Evolutionary conservation across 2,797 vertebrate genomes (phyloP).

Genomic region (Malurus leucopterus): DNA sequence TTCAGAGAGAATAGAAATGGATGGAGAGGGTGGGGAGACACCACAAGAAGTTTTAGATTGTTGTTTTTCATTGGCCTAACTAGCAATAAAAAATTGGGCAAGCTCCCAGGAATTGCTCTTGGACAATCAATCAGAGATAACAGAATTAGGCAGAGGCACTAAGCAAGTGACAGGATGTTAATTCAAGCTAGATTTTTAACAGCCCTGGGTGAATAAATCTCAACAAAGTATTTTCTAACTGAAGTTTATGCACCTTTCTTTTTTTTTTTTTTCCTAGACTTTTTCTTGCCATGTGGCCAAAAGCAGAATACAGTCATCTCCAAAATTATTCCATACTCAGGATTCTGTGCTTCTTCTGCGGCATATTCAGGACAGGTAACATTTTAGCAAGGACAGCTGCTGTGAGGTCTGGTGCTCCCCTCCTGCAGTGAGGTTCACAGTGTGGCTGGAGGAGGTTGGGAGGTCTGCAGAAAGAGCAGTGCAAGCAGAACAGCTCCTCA

Average conservation of each 20-base stretch:
- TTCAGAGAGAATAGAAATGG: not conserved
- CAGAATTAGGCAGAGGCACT: slow-evolving; percentile 17
- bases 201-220: not conserved
- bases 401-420: not conserved
- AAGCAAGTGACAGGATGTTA: slow-evolving; percentile 13
- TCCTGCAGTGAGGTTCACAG: not conserved
- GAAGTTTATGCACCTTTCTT: not conserved
- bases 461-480: not conserved
- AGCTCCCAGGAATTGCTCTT: not conserved
- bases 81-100: slow-evolving; percentile 9
- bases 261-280: not conserved
- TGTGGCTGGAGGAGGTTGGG: not conserved
- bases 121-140: slow-evolving; percentile 18
- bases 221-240: not conserved
- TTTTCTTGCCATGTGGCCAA: not conserved
- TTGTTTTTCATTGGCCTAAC: not conserved
- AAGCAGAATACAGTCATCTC: not conserved
- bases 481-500: not conserved
- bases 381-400: not conserved
- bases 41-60: not conserved
- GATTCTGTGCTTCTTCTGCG: not conserved
- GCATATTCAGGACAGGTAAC: not conserved
- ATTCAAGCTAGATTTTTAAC: slow-evolving; percentile 17
- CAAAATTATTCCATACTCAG: not conserved
- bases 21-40: not conserved